Percentiles rank a stretch among this genome's conserved stretches.
These are phyloP conservation scores for Urocitellus parryii DNA, from an alignment of 2,113 vertebrate species.

Conservation along the genomic window DNA sequence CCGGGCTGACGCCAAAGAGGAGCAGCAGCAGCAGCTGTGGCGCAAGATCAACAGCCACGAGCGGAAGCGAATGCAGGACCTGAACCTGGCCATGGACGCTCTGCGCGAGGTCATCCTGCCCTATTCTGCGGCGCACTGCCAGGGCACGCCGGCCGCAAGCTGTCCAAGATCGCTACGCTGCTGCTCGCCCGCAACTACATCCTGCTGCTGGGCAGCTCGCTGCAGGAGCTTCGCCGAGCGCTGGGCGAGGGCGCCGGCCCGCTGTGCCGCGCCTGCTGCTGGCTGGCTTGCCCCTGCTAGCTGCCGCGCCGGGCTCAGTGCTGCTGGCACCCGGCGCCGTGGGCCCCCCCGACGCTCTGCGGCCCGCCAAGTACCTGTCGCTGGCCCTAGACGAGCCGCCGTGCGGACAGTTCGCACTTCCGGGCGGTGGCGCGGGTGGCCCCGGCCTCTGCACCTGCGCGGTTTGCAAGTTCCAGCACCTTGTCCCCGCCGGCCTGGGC, in stretches of 20 bases:
- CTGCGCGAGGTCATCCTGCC: constrained; percentile 95
- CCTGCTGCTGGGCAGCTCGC: constrained; percentile 92
- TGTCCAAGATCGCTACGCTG: constrained; percentile 95
- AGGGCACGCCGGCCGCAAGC: constrained; percentile 90
- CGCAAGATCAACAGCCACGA: constrained; percentile 96
- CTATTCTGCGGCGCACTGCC: constrained; percentile 90
- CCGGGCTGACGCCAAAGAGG: constrained; percentile 84
- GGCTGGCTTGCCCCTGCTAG: constrained; percentile 92
- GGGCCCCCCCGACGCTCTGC: constrained; percentile 77
- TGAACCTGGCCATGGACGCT: constrained; percentile 95
- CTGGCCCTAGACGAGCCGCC: constrained; percentile 88
- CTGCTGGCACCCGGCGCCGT: constrained; percentile 84
- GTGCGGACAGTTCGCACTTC: constrained; percentile 87
- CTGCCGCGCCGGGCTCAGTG: constrained; percentile 89
- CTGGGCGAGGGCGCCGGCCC: constrained; percentile 92
- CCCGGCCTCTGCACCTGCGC: constrained; percentile 91
- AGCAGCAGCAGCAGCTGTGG: constrained; percentile 93
- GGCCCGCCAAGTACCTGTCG: constrained; percentile 88
- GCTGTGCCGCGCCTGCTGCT: constrained; percentile 90
- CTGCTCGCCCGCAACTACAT: constrained; percentile 95
- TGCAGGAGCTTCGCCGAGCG: constrained; percentile 94
- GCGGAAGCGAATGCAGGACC: constrained; percentile 94
- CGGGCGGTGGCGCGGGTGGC: constrained; percentile 75
- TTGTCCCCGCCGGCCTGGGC: constrained; percentile 87
- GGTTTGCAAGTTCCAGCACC: constrained; percentile 91